These are phyloP conservation scores for Sus scrofa DNA, from an alignment of 2,113 vertebrate species.

Conservation along the genomic window DNA sequence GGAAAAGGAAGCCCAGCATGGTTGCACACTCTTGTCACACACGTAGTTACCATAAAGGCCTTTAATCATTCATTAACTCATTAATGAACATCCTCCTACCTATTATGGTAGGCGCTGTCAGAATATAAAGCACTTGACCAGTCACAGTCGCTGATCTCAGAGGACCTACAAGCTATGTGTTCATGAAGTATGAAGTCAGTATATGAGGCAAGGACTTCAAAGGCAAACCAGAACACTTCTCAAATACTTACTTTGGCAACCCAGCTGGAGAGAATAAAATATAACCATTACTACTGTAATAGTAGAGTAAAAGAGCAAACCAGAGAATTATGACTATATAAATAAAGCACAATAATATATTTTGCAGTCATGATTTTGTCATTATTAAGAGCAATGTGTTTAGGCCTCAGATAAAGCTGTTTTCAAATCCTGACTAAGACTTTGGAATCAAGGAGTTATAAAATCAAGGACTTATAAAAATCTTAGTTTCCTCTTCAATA, in stretches of 20 bases:
- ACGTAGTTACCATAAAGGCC: neutral
- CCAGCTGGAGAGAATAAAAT: neutral
- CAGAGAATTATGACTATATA: neutral
- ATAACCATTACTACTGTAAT: neutral
- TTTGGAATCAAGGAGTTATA: neutral
- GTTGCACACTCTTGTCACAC: neutral
- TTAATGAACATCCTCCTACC: neutral
- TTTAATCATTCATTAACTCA: neutral
- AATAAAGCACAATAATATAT: neutral
- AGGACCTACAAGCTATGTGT: neutral
- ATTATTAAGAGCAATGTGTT: neutral
- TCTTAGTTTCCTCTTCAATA: neutral
- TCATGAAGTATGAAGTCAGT: neutral
- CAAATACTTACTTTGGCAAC: neutral
- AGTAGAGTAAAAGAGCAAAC: neutral
- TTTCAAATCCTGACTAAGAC: neutral
- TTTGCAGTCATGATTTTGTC: neutral
- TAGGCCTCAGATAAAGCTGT: neutral
- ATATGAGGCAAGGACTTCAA: neutral
- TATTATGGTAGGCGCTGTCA: neutral
- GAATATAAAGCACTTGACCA: neutral
- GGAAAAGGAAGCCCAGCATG: too few relatives aligned
- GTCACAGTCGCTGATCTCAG: neutral
- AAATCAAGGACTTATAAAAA: neutral
- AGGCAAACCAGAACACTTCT: neutral